Evolutionary conservation across 2,113 vertebrate genomes (phyloP), one percentile per base, ranked within the genome.

Genomic region (Haemorhous mexicanus): DNA sequence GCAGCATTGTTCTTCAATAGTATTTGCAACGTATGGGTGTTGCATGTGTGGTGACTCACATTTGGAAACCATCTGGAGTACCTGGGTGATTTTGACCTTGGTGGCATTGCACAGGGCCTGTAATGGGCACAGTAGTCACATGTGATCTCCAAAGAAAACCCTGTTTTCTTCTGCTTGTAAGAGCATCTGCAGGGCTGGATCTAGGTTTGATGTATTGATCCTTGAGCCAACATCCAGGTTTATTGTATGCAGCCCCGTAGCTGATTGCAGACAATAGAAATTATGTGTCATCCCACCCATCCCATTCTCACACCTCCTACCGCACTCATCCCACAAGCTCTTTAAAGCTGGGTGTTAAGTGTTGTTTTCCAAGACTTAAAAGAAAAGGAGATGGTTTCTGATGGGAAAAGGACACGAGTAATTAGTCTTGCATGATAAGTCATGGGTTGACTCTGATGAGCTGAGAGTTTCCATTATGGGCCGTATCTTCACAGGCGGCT

Each of bases 11-110:
- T 94, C 85, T 90, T 84, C 91, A 61, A 21, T 82, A 56, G 84
- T 64, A 50, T 82, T 96, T 87, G 59, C 67, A 74, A 76, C 26
- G 70, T 73, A 24, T 74, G 95, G 88, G 88, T 93, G 95, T 94
- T 94, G 90, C 59, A 19, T 44, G 9, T 7, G 11, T 6, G 63
- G 43, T 95, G 81, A 92, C 62, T 95, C 80, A 27, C 39, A 3
- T 33, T 69, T 9, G 35, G 93, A 84, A 94, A 55, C 91, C 32
- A 26, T 80, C 76, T 82, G 92, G 91, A 85, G 73, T 73, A 69
- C 72, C 63, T 47, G 61, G 79, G 62, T 83, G 74, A 66, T 94
- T 78, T 37, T 96, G 41, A 46, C 85, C 77, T 86, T 49, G 59
- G 30, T 89, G 69, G 50, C 43, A 5, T 87, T 72, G 8, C 16